Conservation (phyloP, 2,797 vertebrate genomes). For the Acestrorhynchus altus region DNA sequence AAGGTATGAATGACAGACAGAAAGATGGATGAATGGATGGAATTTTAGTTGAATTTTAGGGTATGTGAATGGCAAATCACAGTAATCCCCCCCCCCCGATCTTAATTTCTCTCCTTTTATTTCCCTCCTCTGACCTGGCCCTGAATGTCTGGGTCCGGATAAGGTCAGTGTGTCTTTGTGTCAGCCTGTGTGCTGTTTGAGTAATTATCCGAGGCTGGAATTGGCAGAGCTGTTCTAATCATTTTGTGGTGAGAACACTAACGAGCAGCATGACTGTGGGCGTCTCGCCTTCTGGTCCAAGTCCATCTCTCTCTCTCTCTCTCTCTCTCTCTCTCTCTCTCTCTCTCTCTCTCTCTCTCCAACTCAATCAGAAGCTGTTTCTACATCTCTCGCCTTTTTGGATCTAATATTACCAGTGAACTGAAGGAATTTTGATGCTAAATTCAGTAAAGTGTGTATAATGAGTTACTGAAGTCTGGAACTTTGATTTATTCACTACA, state of each 20-base stretch:
- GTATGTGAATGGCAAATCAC: too few species aligned
- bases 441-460: neutral
- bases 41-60: too few species aligned
- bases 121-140: constrained; percentile 28
- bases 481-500: neutral
- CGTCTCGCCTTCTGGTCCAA: constrained; percentile 46
- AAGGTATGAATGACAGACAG: neutral
- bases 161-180: constrained; percentile 34
- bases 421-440: neutral
- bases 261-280: constrained; percentile 55
- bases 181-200: constrained; percentile 44
- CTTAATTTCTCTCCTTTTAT: neutral
- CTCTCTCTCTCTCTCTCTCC: constrained; percentile 14
- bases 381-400: neutral
- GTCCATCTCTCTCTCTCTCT: constrained; percentile 7
- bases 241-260: constrained; percentile 55
- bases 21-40: neutral
- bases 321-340: neutral
- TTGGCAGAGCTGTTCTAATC: constrained; percentile 53
- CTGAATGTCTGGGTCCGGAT: constrained; percentile 9
- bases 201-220: constrained; percentile 55
- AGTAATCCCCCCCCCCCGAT: too few species aligned
- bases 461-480: neutral
- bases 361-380: neutral
- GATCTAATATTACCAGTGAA: neutral